Percentiles rank a stretch among this genome's conserved stretches.
phyloP scores from a whole-genome alignment of 2,113 vertebrate species.

The Peromyscus maniculatus region DNA sequence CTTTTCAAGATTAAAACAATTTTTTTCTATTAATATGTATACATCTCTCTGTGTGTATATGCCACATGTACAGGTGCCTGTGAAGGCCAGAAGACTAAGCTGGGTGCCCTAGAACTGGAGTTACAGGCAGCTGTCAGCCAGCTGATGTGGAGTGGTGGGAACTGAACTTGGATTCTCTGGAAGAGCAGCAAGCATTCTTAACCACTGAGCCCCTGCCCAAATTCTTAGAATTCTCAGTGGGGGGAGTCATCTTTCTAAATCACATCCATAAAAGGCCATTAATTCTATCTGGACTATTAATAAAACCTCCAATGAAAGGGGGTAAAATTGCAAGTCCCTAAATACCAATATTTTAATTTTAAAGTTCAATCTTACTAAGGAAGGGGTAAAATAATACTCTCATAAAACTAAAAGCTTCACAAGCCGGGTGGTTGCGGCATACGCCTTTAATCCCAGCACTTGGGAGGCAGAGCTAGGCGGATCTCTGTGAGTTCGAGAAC shows the following conservation, averaged over 20 bases:
- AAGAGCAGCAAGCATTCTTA: neutral
- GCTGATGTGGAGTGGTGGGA: neutral
- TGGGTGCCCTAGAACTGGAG: neutral
- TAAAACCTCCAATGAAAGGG: neutral
- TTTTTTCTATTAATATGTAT: neutral
- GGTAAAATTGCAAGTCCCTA: neutral
- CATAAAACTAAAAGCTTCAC: constrained; percentile 2
- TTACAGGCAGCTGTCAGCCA: neutral
- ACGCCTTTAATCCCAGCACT: too few relatives aligned
- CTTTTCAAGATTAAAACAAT: neutral
- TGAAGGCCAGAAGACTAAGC: neutral
- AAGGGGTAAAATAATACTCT: neutral
- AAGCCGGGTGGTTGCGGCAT: neutral
- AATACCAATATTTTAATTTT: neutral
- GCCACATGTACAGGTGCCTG: too few relatives aligned
- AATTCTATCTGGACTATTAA: neutral
- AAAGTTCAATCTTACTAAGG: constrained; percentile 14
- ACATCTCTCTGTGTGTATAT: neutral
- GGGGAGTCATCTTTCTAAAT: neutral
- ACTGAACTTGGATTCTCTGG: neutral
- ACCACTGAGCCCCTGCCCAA: neutral
- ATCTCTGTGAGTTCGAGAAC: too few relatives aligned
- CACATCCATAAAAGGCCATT: neutral
- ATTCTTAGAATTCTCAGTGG: neutral
- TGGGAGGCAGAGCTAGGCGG: too few relatives aligned